Conservation (phyloP, 2,888 invertebrate species). For the Lasius platythorax region DNA sequence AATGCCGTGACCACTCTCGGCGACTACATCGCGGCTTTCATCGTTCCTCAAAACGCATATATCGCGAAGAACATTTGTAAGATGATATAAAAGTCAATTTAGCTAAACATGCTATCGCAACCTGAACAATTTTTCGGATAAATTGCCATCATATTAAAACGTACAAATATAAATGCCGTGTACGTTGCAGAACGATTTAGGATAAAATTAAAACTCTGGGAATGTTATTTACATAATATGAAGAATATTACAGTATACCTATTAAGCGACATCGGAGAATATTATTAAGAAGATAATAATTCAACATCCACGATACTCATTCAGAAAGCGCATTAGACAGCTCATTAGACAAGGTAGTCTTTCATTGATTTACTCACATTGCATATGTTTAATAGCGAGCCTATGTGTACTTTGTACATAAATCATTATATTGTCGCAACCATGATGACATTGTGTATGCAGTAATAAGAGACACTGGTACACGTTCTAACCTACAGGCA, state of each 20-base stretch:
- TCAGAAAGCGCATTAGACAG: not conserved
- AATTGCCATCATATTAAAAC: not conserved
- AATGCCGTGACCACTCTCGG: not conserved
- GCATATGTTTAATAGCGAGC: not conserved
- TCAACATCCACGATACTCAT: not conserved
- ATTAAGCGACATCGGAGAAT: not conserved
- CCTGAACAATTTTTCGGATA: not conserved
- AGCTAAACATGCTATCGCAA: not conserved
- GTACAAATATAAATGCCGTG: not conserved
- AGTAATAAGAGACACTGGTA: conserved; percentile 42
- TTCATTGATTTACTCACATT: conserved; percentile 20
- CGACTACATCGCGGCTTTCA: not conserved
- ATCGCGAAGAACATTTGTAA: conserved; percentile 5
- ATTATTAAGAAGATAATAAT: conserved; percentile 15
- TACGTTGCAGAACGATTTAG: not conserved
- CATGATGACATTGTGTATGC: conserved; percentile 35
- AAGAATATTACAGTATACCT: not conserved
- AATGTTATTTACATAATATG: not conserved
- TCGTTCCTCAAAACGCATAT: conserved; percentile 23
- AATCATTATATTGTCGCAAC: conserved; percentile 48
- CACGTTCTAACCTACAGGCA: conserved; percentile 25
- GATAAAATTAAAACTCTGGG: not conserved
- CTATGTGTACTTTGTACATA: conserved; percentile 31
- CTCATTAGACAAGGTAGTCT: conserved; percentile 17
- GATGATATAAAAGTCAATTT: not conserved